Evolutionary conservation across 1,140 invertebrate species (phyloP), one percentile per base, ranked within the genome.

Genomic region (Drosophila ogumai): DNA sequence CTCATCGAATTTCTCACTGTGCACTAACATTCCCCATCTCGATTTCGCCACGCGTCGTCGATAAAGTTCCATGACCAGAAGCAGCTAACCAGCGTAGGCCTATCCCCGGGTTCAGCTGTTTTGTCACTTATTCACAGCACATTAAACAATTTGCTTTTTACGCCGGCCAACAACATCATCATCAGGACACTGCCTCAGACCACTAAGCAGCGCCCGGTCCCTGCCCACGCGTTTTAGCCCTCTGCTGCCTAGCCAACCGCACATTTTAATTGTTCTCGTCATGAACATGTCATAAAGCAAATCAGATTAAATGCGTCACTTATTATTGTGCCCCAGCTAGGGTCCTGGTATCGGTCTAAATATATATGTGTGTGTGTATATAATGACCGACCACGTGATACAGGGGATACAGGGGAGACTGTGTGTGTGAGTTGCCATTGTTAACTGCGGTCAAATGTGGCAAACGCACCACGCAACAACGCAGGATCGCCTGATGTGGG

Each of bases 111-210:
- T 85, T 88, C 69, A 81, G 85, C 81, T 88, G 85, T 90, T 88
- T 85, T 88, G 85, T 88, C 85, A 88, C 85, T 88, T 90, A 90
- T 88, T 88, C 86, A 88, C 85, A 88, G 85, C 86, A 90, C 85
- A 88, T 88, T 88, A 88, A 88, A 88, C 85, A 88, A 88, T 88
- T 88, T 88, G 85, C 84, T 88, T 88, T 88, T 88, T 88, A 88
- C 81, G 85, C 85, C 81, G 78, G 74, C 85, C 84, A 88, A 82
- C 84, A 88, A 82, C 61, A 85, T 50, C 71, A 79, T 57, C 66
- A 75, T 63, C 78, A 49, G 72, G 47, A 57, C 74, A 60, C 43
- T 41, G 34, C 32, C 55, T 34, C 40, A 40, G n/a, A 32, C 60
- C 40, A 32, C 44, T 52, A 52, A 40, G 10, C 52, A 50, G 7